These are phyloP conservation scores for Ptilorrhoa leucosticta DNA, from an alignment of 2,113 vertebrate genomes.

Conservation along the genomic window DNA sequence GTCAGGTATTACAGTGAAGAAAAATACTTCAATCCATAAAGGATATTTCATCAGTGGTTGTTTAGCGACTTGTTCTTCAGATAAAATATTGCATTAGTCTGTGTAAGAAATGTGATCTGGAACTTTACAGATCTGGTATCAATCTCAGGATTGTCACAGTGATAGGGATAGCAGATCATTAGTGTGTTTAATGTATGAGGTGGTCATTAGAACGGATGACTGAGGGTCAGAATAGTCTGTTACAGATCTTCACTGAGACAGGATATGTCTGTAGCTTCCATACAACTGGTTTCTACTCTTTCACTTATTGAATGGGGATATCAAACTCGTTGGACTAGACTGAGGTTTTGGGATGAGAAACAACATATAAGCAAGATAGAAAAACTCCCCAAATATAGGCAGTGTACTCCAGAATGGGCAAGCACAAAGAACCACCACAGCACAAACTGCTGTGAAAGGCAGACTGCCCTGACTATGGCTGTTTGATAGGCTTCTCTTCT, in stretches of 20 bases:
- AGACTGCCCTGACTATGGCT: background rate
- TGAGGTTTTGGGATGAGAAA: background rate
- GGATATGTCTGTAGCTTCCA: background rate
- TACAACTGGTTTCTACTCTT: background rate
- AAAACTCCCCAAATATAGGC: background rate
- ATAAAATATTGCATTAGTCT: background rate
- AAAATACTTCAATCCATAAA: background rate
- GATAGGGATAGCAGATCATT: background rate
- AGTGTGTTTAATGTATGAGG: background rate
- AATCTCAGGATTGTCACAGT: background rate
- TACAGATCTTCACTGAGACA: background rate
- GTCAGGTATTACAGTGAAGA: background rate
- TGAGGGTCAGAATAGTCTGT: background rate
- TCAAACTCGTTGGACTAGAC: background rate
- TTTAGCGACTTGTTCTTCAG: background rate
- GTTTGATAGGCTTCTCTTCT: background rate
- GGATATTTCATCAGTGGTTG: background rate
- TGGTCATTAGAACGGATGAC: background rate
- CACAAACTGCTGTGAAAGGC: accelerated
- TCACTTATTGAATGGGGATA: background rate
- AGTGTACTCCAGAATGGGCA: background rate
- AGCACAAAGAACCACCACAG: background rate
- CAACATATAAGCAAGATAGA: background rate
- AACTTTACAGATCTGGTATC: background rate
- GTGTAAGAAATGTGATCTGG: background rate